These are phyloP conservation scores for Neelides folsomi DNA, from an alignment of 2,888 invertebrate species.

Conservation along the genomic window DNA sequence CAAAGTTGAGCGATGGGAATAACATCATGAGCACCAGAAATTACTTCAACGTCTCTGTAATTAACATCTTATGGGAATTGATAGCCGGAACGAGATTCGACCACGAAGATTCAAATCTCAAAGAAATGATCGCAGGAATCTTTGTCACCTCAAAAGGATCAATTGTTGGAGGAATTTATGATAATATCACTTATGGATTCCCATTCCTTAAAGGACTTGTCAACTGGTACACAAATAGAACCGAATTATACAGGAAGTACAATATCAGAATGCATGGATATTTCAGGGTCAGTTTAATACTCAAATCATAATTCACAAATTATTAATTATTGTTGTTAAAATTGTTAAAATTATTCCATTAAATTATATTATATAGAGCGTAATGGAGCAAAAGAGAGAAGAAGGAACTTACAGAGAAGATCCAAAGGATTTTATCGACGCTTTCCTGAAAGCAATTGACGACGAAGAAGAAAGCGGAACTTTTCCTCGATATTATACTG, in stretches of 20 bases:
- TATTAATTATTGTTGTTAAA: no score
- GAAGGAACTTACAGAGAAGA: constrained; percentile 11
- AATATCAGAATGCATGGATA: no score
- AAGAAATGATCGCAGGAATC: constrained; percentile 21
- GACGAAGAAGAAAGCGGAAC: constrained; percentile 8
- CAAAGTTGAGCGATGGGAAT: constrained; percentile 6
- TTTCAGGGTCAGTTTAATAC: no score
- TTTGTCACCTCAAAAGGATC: no score
- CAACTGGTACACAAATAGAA: no score
- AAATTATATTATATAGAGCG: background rate
- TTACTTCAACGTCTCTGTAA: constrained; percentile 26
- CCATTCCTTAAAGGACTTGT: no score
- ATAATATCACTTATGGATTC: no score
- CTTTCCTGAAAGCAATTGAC: constrained; percentile 26
- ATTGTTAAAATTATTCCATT: background rate
- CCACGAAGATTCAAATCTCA: constrained; percentile 17
- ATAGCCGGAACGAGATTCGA: constrained; percentile 24
- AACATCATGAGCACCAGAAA: constrained; percentile 17
- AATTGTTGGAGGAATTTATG: constrained; percentile 25
- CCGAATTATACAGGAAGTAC: no score
- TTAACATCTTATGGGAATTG: constrained; percentile 29
- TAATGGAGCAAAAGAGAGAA: constrained; percentile 8
- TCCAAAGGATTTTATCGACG: constrained; percentile 27
- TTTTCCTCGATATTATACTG: constrained; percentile 7
- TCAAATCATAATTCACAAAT: no score